Percentiles rank a stretch among this genome's conserved stretches.
Evolutionary conservation across 2,797 vertebrate species (phyloP).

Genomic region (Cyprinella venusta): DNA sequence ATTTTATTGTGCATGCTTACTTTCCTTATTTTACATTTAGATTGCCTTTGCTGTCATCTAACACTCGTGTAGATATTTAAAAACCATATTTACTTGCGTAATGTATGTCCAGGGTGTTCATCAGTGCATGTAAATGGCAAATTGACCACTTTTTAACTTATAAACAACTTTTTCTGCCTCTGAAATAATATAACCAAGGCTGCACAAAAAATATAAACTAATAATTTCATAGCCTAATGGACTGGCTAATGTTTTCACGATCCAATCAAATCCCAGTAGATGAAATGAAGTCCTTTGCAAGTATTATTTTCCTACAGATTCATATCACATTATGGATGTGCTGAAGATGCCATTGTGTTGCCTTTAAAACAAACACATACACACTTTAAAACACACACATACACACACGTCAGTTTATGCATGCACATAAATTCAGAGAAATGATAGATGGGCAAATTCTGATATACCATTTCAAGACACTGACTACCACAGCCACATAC

Average conservation of each 20-base stretch:
- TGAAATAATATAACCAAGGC: background rate
- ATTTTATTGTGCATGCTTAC: background rate
- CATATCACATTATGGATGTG: background rate
- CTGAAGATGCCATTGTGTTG: background rate
- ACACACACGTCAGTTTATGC: constrained; percentile 6
- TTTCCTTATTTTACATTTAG: background rate
- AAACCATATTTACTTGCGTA: background rate
- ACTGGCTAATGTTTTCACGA: background rate
- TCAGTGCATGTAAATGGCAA: background rate
- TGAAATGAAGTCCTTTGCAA: background rate
- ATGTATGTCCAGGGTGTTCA: background rate
- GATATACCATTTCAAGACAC: constrained; percentile 2
- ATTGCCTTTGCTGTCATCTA: background rate
- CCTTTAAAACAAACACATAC: background rate
- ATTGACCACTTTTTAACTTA: background rate
- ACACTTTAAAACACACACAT: background rate
- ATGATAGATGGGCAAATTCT: background rate
- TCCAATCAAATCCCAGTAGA: background rate
- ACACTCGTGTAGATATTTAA: background rate
- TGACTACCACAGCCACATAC: constrained; percentile 4
- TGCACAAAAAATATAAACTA: background rate
- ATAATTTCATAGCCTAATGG: constrained; percentile 5
- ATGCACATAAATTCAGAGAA: background rate
- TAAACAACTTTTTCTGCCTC: background rate
- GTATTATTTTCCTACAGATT: background rate